Percentiles rank a stretch among this genome's conserved stretches.
Evolutionary conservation across 2,113 vertebrate species (phyloP).

Genomic region (Odobenus rosmarus): DNA sequence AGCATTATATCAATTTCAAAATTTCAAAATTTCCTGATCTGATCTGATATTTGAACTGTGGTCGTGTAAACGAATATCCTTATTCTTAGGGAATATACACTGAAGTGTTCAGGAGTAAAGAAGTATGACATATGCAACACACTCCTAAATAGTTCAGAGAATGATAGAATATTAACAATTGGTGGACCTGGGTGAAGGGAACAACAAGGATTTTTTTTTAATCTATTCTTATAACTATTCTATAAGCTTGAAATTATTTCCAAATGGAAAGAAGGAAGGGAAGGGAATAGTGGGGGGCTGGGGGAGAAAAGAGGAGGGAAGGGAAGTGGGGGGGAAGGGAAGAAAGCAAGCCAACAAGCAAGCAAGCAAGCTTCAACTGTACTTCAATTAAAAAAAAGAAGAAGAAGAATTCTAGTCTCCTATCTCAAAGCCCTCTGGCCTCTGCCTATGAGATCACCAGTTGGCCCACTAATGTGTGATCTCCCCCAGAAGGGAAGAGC

Average conservation of each 20-base stretch:
- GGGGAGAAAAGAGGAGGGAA: neutral
- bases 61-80: neutral
- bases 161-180: neutral
- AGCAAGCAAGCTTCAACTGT: neutral
- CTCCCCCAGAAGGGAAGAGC: neutral
- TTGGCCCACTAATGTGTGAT: neutral
- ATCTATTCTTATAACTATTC: neutral
- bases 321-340: neutral
- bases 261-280: neutral
- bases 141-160: neutral
- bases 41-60: neutral
- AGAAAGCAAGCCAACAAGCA: neutral
- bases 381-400: neutral
- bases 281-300: neutral
- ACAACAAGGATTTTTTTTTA: neutral
- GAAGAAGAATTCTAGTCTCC: neutral
- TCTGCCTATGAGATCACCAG: neutral
- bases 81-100: neutral
- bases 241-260: neutral
- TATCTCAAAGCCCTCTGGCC: neutral
- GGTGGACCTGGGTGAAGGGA: neutral
- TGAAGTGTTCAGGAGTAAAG: neutral
- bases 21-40: neutral
- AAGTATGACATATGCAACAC: neutral
- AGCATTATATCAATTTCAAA: neutral